Evolutionary conservation across 2,888 invertebrate genomes (phyloP).

Genomic region (Cosmorhoe ocellata): DNA sequence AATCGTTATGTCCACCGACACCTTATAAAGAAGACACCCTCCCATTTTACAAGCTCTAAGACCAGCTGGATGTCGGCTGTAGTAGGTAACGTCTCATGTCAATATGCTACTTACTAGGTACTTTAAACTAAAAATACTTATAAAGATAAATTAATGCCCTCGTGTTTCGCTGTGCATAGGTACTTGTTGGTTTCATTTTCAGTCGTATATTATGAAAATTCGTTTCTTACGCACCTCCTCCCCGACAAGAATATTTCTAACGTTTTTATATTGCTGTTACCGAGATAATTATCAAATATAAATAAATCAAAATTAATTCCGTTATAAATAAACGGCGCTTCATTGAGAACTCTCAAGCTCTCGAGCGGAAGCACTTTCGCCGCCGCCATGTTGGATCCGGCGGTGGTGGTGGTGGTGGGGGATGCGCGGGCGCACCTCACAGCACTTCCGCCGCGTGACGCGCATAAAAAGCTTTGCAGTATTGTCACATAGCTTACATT

Average conservation of each 20-base stretch:
- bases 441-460: constrained; percentile 77
- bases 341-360: constrained; percentile 72
- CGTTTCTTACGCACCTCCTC: no score
- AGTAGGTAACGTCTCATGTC: no score
- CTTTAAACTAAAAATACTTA: no score
- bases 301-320: constrained; percentile 42
- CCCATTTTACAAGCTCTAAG: no score
- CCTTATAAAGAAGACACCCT: no score
- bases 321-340: constrained; percentile 61
- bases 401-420: constrained; percentile 62
- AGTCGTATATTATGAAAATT: no score
- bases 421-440: constrained; percentile 72
- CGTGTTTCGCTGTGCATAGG: no score
- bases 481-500: constrained; percentile 70
- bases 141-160: no score
- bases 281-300: constrained; percentile 16
- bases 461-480: constrained; percentile 72
- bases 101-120: no score
- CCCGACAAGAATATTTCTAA: background rate
- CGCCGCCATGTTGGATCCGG: constrained; percentile 80
- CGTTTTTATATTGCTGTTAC: constrained; percentile 1
- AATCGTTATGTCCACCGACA: no score
- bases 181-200: no score
- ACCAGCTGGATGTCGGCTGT: no score
- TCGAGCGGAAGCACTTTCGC: constrained; percentile 80